Percentiles rank a stretch among this genome's conserved stretches.
phyloP scores from a whole-genome alignment of 2,113 vertebrate species.

The human (Homo sapiens) region GRCh38 chrX:125451001-125451500 shows the following conservation, averaged over 20 bases:
- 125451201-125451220: background rate
- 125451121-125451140: background rate
- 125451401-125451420: background rate
- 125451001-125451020: background rate
- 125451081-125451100: background rate
- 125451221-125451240: background rate
- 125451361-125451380: background rate
- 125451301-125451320: background rate
- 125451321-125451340: background rate
- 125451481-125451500: background rate
- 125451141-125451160: background rate
- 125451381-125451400: background rate
- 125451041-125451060: background rate
- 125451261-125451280: background rate
- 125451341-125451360: background rate
- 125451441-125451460: background rate
- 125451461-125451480: background rate
- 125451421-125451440: constrained; percentile 1
- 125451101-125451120: background rate
- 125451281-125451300: background rate
- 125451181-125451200: background rate
- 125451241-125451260: background rate
- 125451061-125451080: background rate
- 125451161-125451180: background rate
- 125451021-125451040: background rate